Conservation (phyloP, 2,113 vertebrate species). For the Nibea coibor region DNA sequence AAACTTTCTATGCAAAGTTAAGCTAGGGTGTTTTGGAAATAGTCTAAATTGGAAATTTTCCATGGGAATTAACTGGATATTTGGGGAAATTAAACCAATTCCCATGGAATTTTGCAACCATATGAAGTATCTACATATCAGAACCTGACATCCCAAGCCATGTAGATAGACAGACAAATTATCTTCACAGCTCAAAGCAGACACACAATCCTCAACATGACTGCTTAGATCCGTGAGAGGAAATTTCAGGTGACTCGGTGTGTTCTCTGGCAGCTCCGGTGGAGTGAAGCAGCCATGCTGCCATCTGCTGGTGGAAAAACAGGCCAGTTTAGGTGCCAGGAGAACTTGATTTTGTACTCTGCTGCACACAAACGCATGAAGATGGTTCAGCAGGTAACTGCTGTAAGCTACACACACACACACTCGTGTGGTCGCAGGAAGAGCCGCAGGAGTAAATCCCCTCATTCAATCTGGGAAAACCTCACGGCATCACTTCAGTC, state of each 20-base stretch:
- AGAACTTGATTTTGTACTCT: neutral
- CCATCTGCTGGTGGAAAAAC: constrained; percentile 69
- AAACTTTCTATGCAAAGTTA: too few species aligned
- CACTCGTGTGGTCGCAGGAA: neutral
- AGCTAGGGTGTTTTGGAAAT: too few species aligned
- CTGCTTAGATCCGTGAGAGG: neutral
- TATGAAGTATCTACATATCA: too few species aligned
- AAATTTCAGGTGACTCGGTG: constrained; percentile 6
- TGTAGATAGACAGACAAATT: too few species aligned
- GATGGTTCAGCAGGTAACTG: too few species aligned
- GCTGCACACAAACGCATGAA: neutral
- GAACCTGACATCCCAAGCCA: too few species aligned
- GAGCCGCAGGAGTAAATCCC: constrained; percentile 18
- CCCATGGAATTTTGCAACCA: too few species aligned
- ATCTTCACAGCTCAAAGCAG: neutral
- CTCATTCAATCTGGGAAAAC: neutral
- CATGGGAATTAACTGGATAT: too few species aligned
- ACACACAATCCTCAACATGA: neutral
- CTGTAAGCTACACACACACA: neutral
- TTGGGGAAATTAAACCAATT: too few species aligned
- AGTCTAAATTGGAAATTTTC: too few species aligned
- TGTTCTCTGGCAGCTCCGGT: neutral
- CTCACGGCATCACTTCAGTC: neutral
- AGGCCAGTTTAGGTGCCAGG: neutral
- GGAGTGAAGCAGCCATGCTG: constrained; percentile 65